phyloP scores from a whole-genome alignment of 2,797 vertebrate species.

The Acanthurus tractus region DNA sequence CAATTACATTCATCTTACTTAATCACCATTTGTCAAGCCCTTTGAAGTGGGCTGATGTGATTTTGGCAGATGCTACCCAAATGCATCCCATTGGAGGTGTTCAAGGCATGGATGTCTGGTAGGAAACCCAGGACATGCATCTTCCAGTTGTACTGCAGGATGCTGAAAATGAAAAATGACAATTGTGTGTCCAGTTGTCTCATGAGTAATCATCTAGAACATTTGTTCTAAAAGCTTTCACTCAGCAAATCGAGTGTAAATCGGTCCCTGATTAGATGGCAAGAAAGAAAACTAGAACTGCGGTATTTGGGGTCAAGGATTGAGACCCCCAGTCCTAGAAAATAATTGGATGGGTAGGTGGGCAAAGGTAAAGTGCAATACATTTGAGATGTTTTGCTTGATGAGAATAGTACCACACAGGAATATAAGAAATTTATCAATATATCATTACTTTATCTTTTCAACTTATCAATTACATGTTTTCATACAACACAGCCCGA shows the following conservation, averaged over 20 bases:
- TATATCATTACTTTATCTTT: background rate
- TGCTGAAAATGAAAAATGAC: conserved; percentile 12
- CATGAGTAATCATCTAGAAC: conserved; percentile 5
- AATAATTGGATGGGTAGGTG: background rate
- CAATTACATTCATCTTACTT: background rate
- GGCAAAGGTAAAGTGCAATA: background rate
- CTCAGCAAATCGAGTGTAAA: conserved; percentile 4
- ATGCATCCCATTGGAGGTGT: conserved; percentile 9
- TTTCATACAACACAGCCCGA: conserved; percentile 1
- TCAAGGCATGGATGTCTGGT: background rate
- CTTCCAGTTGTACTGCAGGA: background rate
- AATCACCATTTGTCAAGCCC: background rate
- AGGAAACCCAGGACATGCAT: conserved; percentile 9
- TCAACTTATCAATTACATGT: conserved; percentile 18
- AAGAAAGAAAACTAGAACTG: background rate
- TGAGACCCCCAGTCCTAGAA: conserved; percentile 2
- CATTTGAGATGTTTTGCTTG: conserved; percentile 26
- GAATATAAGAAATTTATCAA: conserved; percentile 23
- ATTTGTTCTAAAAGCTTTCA: conserved; percentile 7
- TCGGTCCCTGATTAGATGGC: conserved; percentile 1
- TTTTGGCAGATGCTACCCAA: conserved; percentile 3
- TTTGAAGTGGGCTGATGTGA: conserved; percentile 1
- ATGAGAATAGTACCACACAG: background rate
- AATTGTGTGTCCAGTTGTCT: background rate
- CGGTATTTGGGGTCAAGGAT: conserved; percentile 8